Conservation (phyloP, 1,140 invertebrate species). For the Tetraneura akinire region DNA sequence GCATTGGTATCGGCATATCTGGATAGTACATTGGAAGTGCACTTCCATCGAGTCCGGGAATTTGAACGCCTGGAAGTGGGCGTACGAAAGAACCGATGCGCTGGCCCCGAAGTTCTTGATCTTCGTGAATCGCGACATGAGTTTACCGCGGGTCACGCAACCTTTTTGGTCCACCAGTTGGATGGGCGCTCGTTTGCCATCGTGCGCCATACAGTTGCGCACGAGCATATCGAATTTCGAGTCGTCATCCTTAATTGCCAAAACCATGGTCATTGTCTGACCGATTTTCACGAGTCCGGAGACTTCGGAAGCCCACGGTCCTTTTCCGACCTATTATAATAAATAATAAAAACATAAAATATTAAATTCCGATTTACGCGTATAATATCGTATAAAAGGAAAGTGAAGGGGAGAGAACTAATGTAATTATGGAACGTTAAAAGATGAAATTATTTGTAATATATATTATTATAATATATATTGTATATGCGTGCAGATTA, state of each 20-base stretch:
- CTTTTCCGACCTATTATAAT: slow-evolving; percentile 75
- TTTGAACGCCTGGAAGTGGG: slow-evolving; percentile 93
- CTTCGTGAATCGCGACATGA: slow-evolving; percentile 92
- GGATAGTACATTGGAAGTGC: slow-evolving; percentile 94
- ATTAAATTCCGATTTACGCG: no score
- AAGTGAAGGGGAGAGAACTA: no score
- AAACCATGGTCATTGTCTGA: slow-evolving; percentile 95
- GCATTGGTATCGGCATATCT: slow-evolving; percentile 90
- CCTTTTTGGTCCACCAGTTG: slow-evolving; percentile 91
- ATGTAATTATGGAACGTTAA: no score
- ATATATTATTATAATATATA: no score
- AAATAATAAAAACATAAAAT: not conserved
- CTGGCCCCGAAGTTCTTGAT: slow-evolving; percentile 93
- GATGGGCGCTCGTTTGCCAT: slow-evolving; percentile 91
- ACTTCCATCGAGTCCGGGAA: slow-evolving; percentile 96
- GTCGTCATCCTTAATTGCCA: slow-evolving; percentile 94
- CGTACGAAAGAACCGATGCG: slow-evolving; percentile 87
- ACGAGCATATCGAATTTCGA: slow-evolving; percentile 96
- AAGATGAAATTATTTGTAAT: no score
- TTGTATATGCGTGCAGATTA: no score
- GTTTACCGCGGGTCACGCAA: slow-evolving; percentile 86
- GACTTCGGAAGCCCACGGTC: slow-evolving; percentile 93
- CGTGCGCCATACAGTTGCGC: slow-evolving; percentile 90
- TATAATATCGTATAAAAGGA: no score
- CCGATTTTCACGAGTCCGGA: slow-evolving; percentile 93